Evolutionary conservation across 2,797 vertebrate genomes (phyloP), one percentile per base, ranked within the genome.

Genomic region (Sylvilagus floridanus): DNA sequence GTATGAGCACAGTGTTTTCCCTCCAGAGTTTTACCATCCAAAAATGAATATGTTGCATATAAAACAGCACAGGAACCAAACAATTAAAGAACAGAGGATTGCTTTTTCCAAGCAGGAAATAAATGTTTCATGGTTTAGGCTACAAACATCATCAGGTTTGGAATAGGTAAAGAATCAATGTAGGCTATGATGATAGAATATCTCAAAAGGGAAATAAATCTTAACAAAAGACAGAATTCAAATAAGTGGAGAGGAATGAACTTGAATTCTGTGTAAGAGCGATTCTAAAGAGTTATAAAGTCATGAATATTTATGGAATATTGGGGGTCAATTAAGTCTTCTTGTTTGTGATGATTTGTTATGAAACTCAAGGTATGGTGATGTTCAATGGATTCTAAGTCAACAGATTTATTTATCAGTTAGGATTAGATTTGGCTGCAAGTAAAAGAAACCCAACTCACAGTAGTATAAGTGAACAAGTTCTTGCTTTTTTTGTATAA

Each of bases 131-230:
- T 71, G 85, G 9, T 87, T 84, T 47, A 73, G 30, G 69, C 63
- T 93, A 3, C 78, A 73, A 95, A 93, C 90, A 68, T 24, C 13
- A 57, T 77, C 52, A 66, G 73, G 60, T 63, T 78, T 50, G 65
- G 19, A 78, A 85, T 26, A 71, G 22, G 37, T 68, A 91, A 66
- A 37, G 37, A 54, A 69, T 68, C 47, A 54, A 12, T 57, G 5
- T 72, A 30, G n/a, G 9, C 42, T 73, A n/a, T 81, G 7, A 93
- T 35, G 65, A 84, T 12, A 78, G 52, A 86, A 68, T 68, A 4
- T 84, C 79, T 81, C 30, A 91, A 65, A 90, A 85, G 84, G 35
- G 42, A 94, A 37, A n/a, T 28, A 89, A 81, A 63, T 76, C 5
- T 75, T 60, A 63, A 90, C 2, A 16, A 86, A 88, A 84, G 37